These are phyloP conservation scores for Gymnoscelis rufifasciata DNA, from an alignment of 2,888 invertebrate species.

Conservation along the genomic window DNA sequence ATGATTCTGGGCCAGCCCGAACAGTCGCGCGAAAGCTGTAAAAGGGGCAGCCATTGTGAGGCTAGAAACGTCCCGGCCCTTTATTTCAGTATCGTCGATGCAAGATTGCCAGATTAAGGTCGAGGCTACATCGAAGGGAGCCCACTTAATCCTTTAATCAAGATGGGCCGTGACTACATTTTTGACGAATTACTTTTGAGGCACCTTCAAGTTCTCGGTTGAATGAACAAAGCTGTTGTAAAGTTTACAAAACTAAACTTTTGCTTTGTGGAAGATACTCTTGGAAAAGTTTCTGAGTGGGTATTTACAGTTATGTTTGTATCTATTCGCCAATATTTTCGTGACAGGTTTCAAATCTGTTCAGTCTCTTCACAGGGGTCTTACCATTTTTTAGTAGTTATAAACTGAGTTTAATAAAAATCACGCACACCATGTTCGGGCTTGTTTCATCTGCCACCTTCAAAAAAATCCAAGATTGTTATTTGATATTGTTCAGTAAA, in stretches of 20 bases:
- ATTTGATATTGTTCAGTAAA: no score
- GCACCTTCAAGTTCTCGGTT: slow-evolving; percentile 9
- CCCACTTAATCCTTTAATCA: slow-evolving; percentile 25
- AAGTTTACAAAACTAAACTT: slow-evolving; percentile 13
- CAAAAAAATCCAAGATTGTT: no score
- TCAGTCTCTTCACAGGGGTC: no score
- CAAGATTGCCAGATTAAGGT: slow-evolving; percentile 21
- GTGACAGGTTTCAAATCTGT: no score
- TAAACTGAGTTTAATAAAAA: no score
- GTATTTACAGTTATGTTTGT: background rate
- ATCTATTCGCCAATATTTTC: background rate
- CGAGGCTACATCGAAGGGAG: slow-evolving; percentile 13
- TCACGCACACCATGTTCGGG: no score
- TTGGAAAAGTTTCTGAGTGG: slow-evolving; percentile 1
- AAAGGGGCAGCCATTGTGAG: slow-evolving; percentile 15
- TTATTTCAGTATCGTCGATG: slow-evolving; percentile 22
- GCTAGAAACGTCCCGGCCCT: slow-evolving; percentile 20
- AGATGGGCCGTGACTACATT: slow-evolving; percentile 23
- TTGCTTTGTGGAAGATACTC: background rate
- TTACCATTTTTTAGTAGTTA: no score
- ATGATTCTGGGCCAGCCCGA: slow-evolving; percentile 15
- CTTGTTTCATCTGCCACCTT: no score
- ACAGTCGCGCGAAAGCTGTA: slow-evolving; percentile 2
- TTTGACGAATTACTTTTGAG: slow-evolving; percentile 24
- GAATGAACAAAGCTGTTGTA: slow-evolving; percentile 16